phyloP scores from a whole-genome alignment of 1,140 invertebrate genomes.

The Ladona fulva region DNA sequence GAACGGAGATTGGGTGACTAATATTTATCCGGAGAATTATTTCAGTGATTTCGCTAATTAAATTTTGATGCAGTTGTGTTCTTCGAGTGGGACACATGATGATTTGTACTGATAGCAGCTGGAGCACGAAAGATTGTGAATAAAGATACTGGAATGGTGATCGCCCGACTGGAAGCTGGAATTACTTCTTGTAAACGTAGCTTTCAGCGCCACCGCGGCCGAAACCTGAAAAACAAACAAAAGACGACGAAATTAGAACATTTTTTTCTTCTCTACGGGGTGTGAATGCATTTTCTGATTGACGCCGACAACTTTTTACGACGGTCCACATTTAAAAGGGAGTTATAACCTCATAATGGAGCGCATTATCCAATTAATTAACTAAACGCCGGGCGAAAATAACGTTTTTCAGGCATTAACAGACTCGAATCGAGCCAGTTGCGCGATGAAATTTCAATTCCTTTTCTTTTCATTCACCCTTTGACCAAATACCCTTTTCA shows the following conservation, averaged over 20 bases:
- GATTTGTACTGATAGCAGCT: neutral
- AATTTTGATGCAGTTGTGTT: too few relatives aligned
- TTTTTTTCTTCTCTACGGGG: slow-evolving; percentile 17
- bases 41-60: too few relatives aligned
- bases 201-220: slow-evolving; percentile 54
- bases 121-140: neutral
- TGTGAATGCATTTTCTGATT: slow-evolving; percentile 16
- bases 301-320: too few relatives aligned
- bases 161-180: neutral
- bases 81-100: too few relatives aligned
- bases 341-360: slow-evolving; percentile 12
- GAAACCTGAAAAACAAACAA: slow-evolving; percentile 43
- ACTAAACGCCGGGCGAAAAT: slow-evolving; percentile 13
- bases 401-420: too few relatives aligned
- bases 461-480: neutral
- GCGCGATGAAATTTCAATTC: slow-evolving; percentile 11
- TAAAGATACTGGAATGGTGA: slow-evolving; percentile 4
- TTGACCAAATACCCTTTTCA: too few relatives aligned
- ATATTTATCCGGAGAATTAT: too few relatives aligned
- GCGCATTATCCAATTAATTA: slow-evolving; percentile 15
- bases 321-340: too few relatives aligned
- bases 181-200: slow-evolving; percentile 48
- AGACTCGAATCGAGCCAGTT: slow-evolving; percentile 20
- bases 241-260: neutral
- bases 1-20: too few relatives aligned